These are phyloP conservation scores for Hestina assimilis DNA, from an alignment of 1,140 invertebrate species.

Conservation along the genomic window DNA sequence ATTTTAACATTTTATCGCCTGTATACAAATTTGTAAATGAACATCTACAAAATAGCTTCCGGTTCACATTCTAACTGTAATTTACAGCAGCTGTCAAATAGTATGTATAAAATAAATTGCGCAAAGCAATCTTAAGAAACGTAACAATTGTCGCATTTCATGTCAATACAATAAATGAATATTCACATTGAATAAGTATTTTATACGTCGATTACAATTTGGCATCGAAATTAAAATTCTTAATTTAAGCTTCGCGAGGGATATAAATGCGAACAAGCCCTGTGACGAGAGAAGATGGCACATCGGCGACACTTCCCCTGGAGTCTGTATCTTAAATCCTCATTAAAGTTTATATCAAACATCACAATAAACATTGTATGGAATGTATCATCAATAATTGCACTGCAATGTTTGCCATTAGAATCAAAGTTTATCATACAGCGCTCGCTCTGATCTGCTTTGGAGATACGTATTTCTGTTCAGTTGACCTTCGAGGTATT, in stretches of 20 bases:
- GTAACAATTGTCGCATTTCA: conserved; percentile 38
- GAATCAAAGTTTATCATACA: conserved; percentile 32
- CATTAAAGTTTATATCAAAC: background rate
- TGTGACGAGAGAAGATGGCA: background rate
- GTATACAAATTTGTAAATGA: conserved; percentile 64
- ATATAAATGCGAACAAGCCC: conserved; percentile 65
- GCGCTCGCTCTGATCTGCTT: conserved; percentile 69
- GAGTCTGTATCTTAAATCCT: background rate
- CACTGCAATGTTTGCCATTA: background rate
- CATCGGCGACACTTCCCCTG: background rate
- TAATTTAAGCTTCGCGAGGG: conserved; percentile 50
- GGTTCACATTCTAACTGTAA: conserved; percentile 47
- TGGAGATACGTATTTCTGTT: conserved; percentile 61
- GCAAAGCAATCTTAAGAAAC: conserved; percentile 59
- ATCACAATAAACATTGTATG: background rate
- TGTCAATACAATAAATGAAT: conserved; percentile 34
- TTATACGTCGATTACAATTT: conserved; percentile 57
- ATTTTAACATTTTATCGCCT: conserved; percentile 64
- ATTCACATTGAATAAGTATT: conserved; percentile 21
- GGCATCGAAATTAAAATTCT: conserved; percentile 63
- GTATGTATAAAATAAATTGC: conserved; percentile 49
- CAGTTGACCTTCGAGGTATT: conserved; percentile 70
- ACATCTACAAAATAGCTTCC: conserved; percentile 56
- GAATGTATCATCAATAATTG: conserved; percentile 1
- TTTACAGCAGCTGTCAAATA: conserved; percentile 56